Evolutionary conservation across 2,888 invertebrate species (phyloP).

Genomic region (Coelinius sp.): DNA sequence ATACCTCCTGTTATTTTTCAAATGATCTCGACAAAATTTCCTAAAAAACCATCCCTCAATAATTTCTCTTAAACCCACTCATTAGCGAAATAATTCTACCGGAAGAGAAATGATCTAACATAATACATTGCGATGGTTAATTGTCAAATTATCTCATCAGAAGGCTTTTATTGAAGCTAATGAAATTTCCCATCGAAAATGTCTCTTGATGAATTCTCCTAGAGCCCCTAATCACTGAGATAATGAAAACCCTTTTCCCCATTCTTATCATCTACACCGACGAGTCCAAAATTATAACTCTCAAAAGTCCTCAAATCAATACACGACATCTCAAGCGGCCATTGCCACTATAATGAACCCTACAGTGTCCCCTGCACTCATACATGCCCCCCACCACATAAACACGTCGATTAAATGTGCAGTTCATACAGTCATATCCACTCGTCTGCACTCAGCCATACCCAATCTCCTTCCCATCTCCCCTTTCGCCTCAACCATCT

Average conservation of each 20-base stretch:
- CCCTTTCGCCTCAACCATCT: background rate
- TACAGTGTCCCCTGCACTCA: background rate
- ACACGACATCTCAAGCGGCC: slow-evolving; percentile 14
- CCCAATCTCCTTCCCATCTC: slow-evolving; percentile 11
- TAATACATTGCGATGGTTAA: no score
- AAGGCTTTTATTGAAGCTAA: no score
- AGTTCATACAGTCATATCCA: background rate
- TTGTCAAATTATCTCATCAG: no score
- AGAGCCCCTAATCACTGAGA: background rate
- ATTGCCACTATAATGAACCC: slow-evolving; percentile 1
- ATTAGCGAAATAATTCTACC: no score
- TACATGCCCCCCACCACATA: background rate
- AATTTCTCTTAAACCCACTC: no score
- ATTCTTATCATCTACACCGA: background rate
- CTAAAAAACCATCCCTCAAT: no score
- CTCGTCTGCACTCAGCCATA: slow-evolving; percentile 14
- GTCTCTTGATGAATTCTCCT: background rate
- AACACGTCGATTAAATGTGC: background rate
- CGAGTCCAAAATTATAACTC: background rate
- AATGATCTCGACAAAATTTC: no score
- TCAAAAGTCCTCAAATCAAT: slow-evolving; percentile 10
- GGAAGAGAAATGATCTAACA: no score
- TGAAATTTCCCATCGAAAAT: no score
- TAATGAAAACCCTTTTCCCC: background rate
- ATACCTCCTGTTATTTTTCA: no score